Evolutionary conservation across 2,113 vertebrate species (phyloP).

Genomic region (Pipra filicauda): DNA sequence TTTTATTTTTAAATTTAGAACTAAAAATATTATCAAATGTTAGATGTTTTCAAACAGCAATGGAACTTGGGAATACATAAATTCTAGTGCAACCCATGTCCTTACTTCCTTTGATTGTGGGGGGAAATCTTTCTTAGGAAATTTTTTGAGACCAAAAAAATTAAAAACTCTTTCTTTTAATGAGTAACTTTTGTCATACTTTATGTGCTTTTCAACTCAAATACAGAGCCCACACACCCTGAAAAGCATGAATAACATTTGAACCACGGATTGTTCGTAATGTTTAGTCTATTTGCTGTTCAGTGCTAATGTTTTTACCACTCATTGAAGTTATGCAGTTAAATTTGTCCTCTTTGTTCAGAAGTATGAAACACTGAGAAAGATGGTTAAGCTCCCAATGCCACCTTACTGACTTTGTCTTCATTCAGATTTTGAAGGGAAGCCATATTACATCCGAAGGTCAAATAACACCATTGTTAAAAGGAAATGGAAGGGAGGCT

Average conservation of each 20-base stretch:
- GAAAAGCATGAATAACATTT: neutral
- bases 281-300: neutral
- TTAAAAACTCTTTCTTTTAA: neutral
- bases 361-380: neutral
- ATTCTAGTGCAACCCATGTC: neutral
- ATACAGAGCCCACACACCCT: neutral
- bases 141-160: neutral
- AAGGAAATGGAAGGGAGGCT: neutral
- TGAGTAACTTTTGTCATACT: neutral
- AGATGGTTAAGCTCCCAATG: neutral
- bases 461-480: neutral
- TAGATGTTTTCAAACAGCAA: neutral
- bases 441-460: neutral
- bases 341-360: neutral
- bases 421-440: neutral
- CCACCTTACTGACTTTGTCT: neutral
- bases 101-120: neutral
- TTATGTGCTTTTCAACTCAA: neutral
- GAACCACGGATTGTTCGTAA: neutral
- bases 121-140: neutral
- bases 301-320: neutral
- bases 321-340: neutral
- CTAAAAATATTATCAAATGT: neutral
- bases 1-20: neutral
- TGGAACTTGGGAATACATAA: neutral